These are phyloP conservation scores for Clepsis dumicolana DNA, from an alignment of 2,888 invertebrate genomes.

Conservation along the genomic window DNA sequence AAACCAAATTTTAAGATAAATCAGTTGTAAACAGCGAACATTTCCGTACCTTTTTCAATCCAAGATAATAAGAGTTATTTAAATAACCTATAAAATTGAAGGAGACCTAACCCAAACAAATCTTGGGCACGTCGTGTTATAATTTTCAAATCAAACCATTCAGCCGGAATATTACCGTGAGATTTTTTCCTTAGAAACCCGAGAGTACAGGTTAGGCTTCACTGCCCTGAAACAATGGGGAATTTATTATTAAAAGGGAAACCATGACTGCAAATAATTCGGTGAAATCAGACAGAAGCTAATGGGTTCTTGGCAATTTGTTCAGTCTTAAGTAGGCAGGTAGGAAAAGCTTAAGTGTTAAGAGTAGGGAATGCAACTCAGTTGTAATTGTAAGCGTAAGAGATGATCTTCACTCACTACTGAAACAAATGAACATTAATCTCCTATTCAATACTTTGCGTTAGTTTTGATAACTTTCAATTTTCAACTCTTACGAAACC, in stretches of 20 bases:
- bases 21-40: too few relatives aligned
- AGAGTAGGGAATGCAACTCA: too few relatives aligned
- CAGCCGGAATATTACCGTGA: conserved; percentile 7
- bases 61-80: too few relatives aligned
- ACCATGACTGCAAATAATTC: conserved; percentile 33
- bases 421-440: too few relatives aligned
- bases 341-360: too few relatives aligned
- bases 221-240: conserved; percentile 39
- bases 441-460: too few relatives aligned
- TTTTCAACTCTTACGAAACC: too few relatives aligned
- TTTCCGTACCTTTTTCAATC: too few relatives aligned
- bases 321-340: conserved; percentile 7
- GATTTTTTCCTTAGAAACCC: conserved; percentile 32
- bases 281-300: conserved; percentile 33
- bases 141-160: conserved; percentile 18
- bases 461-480: too few relatives aligned
- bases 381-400: too few relatives aligned
- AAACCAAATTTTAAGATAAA: too few relatives aligned
- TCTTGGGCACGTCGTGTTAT: background rate
- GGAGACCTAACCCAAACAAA: background rate
- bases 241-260: conserved; percentile 37
- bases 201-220: conserved; percentile 23
- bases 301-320: conserved; percentile 17
- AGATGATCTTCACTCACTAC: too few relatives aligned
- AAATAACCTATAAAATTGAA: background rate